Conservation (phyloP, 2,888 invertebrate species). For the Shargacucullia verbasci region DNA sequence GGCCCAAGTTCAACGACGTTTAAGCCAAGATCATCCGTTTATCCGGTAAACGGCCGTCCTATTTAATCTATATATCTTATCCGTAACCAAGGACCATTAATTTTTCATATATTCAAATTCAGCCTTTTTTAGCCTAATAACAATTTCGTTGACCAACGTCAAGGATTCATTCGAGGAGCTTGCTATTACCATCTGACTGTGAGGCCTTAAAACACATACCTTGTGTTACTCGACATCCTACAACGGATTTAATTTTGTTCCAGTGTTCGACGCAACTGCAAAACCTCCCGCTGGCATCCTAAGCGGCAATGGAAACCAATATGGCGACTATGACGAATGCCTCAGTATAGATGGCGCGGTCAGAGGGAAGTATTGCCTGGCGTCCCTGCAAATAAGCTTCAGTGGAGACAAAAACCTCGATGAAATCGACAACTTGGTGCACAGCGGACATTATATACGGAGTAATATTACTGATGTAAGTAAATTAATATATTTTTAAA, state of each 20-base stretch:
- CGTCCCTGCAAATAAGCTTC: slow-evolving; percentile 85
- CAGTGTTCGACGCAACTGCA: slow-evolving; percentile 93
- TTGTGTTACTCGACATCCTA: background rate
- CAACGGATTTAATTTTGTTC: slow-evolving; percentile 56
- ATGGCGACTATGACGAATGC: slow-evolving; percentile 92
- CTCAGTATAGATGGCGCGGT: slow-evolving; percentile 87
- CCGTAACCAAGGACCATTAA: too few relatives aligned
- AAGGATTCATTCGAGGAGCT: too few relatives aligned
- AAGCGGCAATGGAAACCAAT: slow-evolving; percentile 92
- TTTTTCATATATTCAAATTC: too few relatives aligned
- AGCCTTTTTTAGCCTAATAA: too few relatives aligned
- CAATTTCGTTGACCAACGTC: too few relatives aligned
- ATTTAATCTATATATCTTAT: too few relatives aligned
- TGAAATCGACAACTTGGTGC: slow-evolving; percentile 80
- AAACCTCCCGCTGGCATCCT: slow-evolving; percentile 91
- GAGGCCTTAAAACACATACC: too few relatives aligned
- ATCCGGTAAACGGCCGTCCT: too few relatives aligned
- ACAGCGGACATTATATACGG: slow-evolving; percentile 86
- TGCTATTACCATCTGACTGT: too few relatives aligned
- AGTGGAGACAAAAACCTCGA: slow-evolving; percentile 65
- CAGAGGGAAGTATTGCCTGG: slow-evolving; percentile 91
- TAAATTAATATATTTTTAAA: background rate
- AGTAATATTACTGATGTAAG: slow-evolving; percentile 89
- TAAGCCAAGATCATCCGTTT: too few relatives aligned
- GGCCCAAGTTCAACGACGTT: too few relatives aligned